These are phyloP conservation scores for Spondyliosoma cantharus DNA, from an alignment of 2,797 vertebrate genomes.

Conservation along the genomic window DNA sequence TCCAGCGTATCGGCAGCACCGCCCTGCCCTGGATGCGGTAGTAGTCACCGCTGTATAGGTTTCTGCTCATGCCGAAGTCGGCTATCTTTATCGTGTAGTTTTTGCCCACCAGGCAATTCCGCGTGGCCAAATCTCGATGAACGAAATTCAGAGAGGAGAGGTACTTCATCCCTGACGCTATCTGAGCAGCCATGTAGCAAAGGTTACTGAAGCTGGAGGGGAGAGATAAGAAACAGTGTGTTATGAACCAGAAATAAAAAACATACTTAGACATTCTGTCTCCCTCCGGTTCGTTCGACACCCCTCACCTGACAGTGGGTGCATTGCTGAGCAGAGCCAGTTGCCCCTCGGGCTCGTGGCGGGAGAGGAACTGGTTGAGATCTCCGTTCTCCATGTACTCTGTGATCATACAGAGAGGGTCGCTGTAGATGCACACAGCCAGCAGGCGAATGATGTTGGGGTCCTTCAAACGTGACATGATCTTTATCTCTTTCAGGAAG, in stretches of 20 bases:
- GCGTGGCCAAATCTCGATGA: constrained; percentile 95
- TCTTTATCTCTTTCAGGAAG: constrained; percentile 99
- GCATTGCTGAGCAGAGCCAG: constrained; percentile 80
- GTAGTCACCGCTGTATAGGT: constrained; percentile 98
- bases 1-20: constrained; percentile 98
- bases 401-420: constrained; percentile 98
- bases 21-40: constrained; percentile 98
- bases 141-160: constrained; percentile 98
- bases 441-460: constrained; percentile 97
- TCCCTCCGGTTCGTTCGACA: neutral
- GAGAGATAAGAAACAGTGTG: neutral
- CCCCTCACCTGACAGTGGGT: constrained; percentile 88
- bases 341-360: constrained; percentile 88
- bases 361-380: constrained; percentile 98
- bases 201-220: constrained; percentile 87
- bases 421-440: constrained; percentile 93
- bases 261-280: neutral
- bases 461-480: constrained; percentile 98
- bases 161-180: constrained; percentile 98
- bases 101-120: constrained; percentile 97
- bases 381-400: constrained; percentile 99
- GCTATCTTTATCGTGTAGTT: constrained; percentile 99
- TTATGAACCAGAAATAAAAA: neutral
- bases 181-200: constrained; percentile 95
- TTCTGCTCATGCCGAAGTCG: constrained; percentile 99